A percentile compares a stretch with the other conserved stretches of the same genome.
Evolutionary conservation across 37 sponge, comb jelly and placozoan genomes (phyloP).

Genomic region (Dysidea cf. avara): DNA sequence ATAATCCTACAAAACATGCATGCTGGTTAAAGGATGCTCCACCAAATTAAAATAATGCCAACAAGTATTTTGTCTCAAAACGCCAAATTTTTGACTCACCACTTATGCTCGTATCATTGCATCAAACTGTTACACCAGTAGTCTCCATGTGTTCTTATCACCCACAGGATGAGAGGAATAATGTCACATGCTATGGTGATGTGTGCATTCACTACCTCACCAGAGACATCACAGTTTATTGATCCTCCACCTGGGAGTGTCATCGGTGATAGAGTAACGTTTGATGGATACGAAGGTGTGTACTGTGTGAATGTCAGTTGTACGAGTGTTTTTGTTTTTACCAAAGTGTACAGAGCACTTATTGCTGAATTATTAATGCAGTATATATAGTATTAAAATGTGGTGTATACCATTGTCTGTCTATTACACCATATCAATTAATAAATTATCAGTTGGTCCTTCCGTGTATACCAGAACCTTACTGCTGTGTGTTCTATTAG

Average conservation of each 20-base stretch:
- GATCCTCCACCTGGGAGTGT: slow-evolving; percentile 79
- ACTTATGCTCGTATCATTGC: too few species aligned
- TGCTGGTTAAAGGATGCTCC: too few species aligned
- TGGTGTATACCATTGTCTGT: too few species aligned
- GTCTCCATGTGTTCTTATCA: too few species aligned
- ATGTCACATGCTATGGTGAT: slow-evolving; percentile 95
- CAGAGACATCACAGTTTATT: slow-evolving; percentile 72
- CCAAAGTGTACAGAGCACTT: neutral
- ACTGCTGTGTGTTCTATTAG: neutral
- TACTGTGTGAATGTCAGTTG: too few species aligned
- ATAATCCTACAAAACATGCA: too few species aligned
- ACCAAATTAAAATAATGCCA: too few species aligned
- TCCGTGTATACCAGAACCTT: neutral
- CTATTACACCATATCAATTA: too few species aligned
- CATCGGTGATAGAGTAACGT: slow-evolving; percentile 85
- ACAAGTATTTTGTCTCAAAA: too few species aligned
- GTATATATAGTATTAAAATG: neutral
- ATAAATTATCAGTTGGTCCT: too few species aligned
- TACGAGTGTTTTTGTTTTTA: neutral
- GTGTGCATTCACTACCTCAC: slow-evolving; percentile 91
- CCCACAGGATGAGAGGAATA: slow-evolving; percentile 82
- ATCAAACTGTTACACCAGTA: too few species aligned
- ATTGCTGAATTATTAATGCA: neutral
- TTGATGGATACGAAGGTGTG: slow-evolving; percentile 81
- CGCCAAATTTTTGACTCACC: too few species aligned